Conservation (phyloP, 1,140 invertebrate genomes). For the Sesamia nonagrioides region DNA sequence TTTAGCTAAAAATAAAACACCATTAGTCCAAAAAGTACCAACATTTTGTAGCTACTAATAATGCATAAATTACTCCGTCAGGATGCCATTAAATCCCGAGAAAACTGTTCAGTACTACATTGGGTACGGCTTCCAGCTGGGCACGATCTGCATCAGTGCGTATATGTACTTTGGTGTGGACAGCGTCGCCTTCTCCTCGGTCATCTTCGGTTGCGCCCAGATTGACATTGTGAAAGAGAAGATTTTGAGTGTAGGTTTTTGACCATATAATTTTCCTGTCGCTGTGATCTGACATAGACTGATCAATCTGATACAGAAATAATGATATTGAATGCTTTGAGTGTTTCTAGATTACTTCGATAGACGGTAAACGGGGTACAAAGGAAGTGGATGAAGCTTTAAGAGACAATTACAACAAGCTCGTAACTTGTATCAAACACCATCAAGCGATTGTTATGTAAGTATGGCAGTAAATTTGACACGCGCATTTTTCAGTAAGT, state of each 20-base stretch:
- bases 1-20: too few species aligned
- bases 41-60: too few species aligned
- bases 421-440: slow-evolving; percentile 73
- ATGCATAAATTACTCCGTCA: slow-evolving; percentile 43
- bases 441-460: slow-evolving; percentile 73
- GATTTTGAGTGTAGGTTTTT: slow-evolving; percentile 69
- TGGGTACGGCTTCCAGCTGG: slow-evolving; percentile 73
- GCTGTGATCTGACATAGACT: too few species aligned
- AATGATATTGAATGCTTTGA: too few species aligned
- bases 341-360: slow-evolving; percentile 56
- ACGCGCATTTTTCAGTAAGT: too few species aligned
- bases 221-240: slow-evolving; percentile 79
- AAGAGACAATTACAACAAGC: slow-evolving; percentile 62
- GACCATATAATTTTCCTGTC: not conserved
- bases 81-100: slow-evolving; percentile 78
- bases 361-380: slow-evolving; percentile 25
- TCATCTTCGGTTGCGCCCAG: slow-evolving; percentile 79
- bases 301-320: too few species aligned
- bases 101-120: slow-evolving; percentile 71
- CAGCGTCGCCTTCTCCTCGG: slow-evolving; percentile 72
- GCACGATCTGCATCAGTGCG: slow-evolving; percentile 78
- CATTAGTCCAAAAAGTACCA: too few species aligned
- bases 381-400: slow-evolving; percentile 40
- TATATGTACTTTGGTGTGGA: slow-evolving; percentile 83
- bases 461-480: slow-evolving; percentile 44